Conservation (phyloP, 2,797 vertebrate species). For the Epinephelus malabaricus region DNA sequence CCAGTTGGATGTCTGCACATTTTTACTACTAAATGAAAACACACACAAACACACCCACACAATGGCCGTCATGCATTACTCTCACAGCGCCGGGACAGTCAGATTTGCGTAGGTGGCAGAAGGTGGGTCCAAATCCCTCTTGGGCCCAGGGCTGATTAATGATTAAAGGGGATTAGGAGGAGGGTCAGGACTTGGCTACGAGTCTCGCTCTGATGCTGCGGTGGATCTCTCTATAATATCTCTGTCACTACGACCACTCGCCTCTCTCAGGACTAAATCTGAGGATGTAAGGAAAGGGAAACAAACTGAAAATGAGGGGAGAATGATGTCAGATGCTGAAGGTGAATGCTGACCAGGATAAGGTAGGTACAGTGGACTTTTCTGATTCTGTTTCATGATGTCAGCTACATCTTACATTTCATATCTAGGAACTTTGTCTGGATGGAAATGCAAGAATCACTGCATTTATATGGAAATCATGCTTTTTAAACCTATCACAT, state of each 20-base stretch:
- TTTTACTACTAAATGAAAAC: constrained; percentile 5
- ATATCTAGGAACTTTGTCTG: neutral
- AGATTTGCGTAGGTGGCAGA: constrained; percentile 84
- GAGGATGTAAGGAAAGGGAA: constrained; percentile 43
- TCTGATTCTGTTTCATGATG: neutral
- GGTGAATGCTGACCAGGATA: constrained; percentile 27
- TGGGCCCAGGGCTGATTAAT: constrained; percentile 83
- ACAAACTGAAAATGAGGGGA: constrained; percentile 13
- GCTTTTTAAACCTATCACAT: neutral
- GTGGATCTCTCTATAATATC: constrained; percentile 44
- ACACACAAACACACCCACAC: constrained; percentile 20
- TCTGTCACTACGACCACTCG: constrained; percentile 48
- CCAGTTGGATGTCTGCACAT: neutral
- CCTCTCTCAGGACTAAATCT: constrained; percentile 39
- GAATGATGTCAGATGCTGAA: constrained; percentile 6
- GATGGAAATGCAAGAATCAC: neutral
- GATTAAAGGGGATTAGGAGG: constrained; percentile 86
- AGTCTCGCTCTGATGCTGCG: constrained; percentile 63
- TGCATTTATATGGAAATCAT: neutral
- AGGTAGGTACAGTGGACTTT: constrained; percentile 46
- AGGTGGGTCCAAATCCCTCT: constrained; percentile 85
- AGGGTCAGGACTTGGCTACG: constrained; percentile 75
- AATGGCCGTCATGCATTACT: constrained; percentile 36
- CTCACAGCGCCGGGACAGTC: constrained; percentile 53
- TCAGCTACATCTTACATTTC: constrained; percentile 9